phyloP scores from a whole-genome alignment of 2,113 vertebrate species.

The Caloenas nicobarica region DNA sequence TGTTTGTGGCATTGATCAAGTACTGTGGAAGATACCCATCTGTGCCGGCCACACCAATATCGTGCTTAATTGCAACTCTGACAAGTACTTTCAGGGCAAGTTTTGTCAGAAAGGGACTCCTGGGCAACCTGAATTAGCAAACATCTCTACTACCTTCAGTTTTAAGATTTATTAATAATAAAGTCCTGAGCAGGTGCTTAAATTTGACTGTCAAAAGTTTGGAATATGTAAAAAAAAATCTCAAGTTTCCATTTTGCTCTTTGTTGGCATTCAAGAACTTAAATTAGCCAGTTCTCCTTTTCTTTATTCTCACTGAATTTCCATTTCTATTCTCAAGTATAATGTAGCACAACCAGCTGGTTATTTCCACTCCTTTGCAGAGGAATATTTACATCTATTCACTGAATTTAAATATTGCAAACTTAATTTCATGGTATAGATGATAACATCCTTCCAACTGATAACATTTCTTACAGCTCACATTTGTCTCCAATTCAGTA shows the following conservation, averaged over 20 bases:
- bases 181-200: neutral
- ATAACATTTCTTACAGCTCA: neutral
- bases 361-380: neutral
- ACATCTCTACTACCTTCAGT: neutral
- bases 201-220: neutral
- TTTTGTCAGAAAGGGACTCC: neutral
- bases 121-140: neutral
- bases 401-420: neutral
- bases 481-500: neutral
- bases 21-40: no score
- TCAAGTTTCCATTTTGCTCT: neutral
- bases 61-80: neutral
- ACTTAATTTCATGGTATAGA: neutral
- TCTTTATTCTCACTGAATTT: neutral
- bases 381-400: neutral
- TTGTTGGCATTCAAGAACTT: neutral
- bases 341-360: neutral
- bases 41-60: no score
- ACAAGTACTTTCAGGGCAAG: neutral
- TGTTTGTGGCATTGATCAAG: neutral
- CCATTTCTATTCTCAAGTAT: neutral
- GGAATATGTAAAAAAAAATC: neutral
- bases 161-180: neutral
- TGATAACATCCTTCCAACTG: neutral
- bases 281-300: neutral